Evolutionary conservation across 1,140 invertebrate genomes (phyloP).

Genomic region (Chrysoperla carnea): DNA sequence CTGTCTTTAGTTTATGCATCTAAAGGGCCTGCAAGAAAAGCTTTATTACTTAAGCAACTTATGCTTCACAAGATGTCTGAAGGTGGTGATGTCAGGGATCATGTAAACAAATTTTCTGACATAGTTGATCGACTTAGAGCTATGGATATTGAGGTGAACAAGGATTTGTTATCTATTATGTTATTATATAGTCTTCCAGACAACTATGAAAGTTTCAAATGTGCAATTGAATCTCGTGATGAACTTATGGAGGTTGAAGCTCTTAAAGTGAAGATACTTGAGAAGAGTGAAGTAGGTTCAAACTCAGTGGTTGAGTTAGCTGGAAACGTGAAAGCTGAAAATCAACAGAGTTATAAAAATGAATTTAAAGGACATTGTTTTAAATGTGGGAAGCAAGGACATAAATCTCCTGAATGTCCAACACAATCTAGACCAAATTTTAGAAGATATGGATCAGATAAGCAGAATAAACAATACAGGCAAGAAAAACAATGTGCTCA

Average conservation of each 20-base stretch:
- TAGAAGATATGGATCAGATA: background rate
- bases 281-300: conserved; percentile 9
- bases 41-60: conserved; percentile 9
- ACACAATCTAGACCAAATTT: background rate
- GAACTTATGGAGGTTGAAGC: conserved; percentile 4
- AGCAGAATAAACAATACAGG: background rate
- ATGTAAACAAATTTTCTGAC: conserved; percentile 11
- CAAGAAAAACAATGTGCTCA: background rate
- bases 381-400: background rate
- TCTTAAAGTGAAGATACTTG: conserved; percentile 12
- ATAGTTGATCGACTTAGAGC: conserved; percentile 8
- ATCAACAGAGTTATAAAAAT: background rate
- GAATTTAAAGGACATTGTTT: background rate
- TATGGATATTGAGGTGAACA: conserved; percentile 6
- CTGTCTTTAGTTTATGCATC: conserved; percentile 9
- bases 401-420: background rate
- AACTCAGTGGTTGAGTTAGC: background rate
- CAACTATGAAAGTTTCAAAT: conserved; percentile 10
- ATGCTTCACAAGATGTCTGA: conserved; percentile 8
- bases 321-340: background rate
- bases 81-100: conserved; percentile 6
- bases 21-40: conserved; percentile 10
- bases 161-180: conserved; percentile 9
- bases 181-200: conserved; percentile 11
- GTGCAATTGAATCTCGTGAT: conserved; percentile 10